Base-by-base conservation (phyloP, 2,888 invertebrate species). In the Orthosia gothica region DNA sequence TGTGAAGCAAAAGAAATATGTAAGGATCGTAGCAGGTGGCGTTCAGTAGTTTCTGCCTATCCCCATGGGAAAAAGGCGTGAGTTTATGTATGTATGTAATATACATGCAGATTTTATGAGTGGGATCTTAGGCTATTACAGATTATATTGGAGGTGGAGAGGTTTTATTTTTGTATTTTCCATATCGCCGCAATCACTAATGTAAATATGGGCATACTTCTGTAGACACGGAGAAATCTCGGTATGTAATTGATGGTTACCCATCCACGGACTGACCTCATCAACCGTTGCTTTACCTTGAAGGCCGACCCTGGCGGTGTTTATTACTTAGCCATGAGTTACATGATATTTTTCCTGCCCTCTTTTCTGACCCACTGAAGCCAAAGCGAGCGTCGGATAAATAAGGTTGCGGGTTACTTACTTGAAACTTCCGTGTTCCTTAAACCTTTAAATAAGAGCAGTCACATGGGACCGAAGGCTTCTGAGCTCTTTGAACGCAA, bases 401-500 rank as follows among this genome's bases (percentile, higher is more conserved):
- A 72, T 59, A 45, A 62, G 59, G 49, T 61, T 61, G 59, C 15
- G 47, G 57, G 70, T 58, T 72, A 74, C 69, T 71, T 63, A 74
- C 69, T 71, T 61, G 32, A 68, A 57, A 68, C 57, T 67, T 61
- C 55, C 55, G 32, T 76, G 52, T 57, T 32, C 62, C 49, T 52
- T 57, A 71, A 67, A 70, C 75, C 66, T 74, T 55, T 74, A 78
- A 78, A 78, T 75, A 72, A 68, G 67, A 59, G 55, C 58, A 67
- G 69, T 69, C 76, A 71, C 78, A 63, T 70, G 81, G 68, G 75
- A 70, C 69, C 67, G 40, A 18, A 63, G n/a, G 65, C 20, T 49
- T 52, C 49, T 26, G 54, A 76, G 57, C 58, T 76, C 79, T 76
- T 76, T 77, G 54, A 79, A 79, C 50, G 71, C 71, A 73, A 85